Base-by-base conservation (phyloP, 2,113 vertebrate genomes). In the Caloenas nicobarica region DNA sequence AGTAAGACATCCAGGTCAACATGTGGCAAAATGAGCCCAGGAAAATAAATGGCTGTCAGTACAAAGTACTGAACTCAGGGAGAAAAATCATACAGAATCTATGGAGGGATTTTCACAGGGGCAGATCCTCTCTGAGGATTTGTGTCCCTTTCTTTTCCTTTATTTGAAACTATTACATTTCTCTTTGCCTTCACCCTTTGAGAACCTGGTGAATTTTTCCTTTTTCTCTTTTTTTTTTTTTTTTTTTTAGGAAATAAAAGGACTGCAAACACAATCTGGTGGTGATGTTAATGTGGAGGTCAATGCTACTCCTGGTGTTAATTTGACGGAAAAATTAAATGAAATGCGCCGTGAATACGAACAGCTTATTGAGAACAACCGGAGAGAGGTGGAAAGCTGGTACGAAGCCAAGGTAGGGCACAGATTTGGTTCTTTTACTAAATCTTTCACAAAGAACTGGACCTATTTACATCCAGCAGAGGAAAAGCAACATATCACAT, bases 301-400 rank as follows among this genome's bases (percentile, higher is more conserved):
- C 94, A 98, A 99, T 0, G 97, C 98, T 0, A 96, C 89, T 8
- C 98, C 98, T 6, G 97, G 98, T 9, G 81, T 94, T 24, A 98
- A 99, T 90, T 56, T 99, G 93, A 94, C 84, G 71, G 77, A 54
- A 14, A 62, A 97, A 87, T 18, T 99, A 77, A 96, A 97, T 0
- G 98, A 98, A 53, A 98, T 98, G 86, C 97, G 98, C 2, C 89
- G 71, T 6, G 98, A 99, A 96, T 99, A 99, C 0, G 99, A 99
- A 76, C 33, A 10, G 4, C 83, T 98, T 10, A 97, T 98, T 0
- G 89, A 96, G 87, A 98, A 98, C 92, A 98, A 97, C 96, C 95
- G 94, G 12, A 98, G 53, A 79, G 99, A 99, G 1, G 96, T 98
- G 8, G 97, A 99, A 81, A 7, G 3, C 73, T 99, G 99, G 99